A percentile compares a stretch with the other conserved stretches of the same genome.
Conservation (phyloP, 2,888 invertebrate genomes). For the Oscheius sp. region DNA sequence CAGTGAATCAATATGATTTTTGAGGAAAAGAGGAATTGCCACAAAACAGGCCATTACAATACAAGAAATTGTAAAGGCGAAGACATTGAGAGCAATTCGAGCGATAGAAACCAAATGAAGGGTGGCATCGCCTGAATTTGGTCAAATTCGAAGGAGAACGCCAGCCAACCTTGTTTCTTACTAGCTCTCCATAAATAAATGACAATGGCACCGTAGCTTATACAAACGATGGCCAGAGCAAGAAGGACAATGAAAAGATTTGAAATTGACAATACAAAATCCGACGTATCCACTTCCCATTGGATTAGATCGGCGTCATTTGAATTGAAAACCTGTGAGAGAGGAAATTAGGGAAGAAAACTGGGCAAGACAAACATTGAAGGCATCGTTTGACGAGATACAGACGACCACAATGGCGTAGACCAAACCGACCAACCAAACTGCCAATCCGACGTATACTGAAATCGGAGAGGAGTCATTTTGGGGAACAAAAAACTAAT, state of each 20-base stretch:
- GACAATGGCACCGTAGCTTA: constrained; percentile 48
- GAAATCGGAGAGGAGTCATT: constrained; percentile 23
- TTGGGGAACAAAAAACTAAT: no score
- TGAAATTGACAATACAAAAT: constrained; percentile 51
- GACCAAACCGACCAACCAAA: constrained; percentile 49
- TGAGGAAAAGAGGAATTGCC: constrained; percentile 49
- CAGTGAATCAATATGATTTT: constrained; percentile 48
- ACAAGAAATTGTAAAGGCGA: constrained; percentile 49
- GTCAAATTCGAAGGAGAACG: not conserved
- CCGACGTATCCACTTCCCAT: constrained; percentile 36
- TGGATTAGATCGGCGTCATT: constrained; percentile 49
- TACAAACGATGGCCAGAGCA: constrained; percentile 47
- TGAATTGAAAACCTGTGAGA: constrained; percentile 32
- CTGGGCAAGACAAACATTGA: constrained; percentile 40
- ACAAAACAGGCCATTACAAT: constrained; percentile 56
- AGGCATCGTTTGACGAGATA: constrained; percentile 54
- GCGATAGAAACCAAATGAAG: constrained; percentile 46
- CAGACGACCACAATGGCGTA: constrained; percentile 52
- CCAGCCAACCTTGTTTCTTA: constrained; percentile 33
- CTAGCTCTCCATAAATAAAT: constrained; percentile 48
- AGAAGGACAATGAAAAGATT: constrained; percentile 51
- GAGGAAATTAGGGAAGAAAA: no score
- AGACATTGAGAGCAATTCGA: constrained; percentile 49
- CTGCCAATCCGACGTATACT: constrained; percentile 46
- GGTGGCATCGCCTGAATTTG: constrained; percentile 42